These are phyloP conservation scores for Hippoglossus hippoglossus DNA, from an alignment of 2,797 vertebrate species.

Conservation along the genomic window DNA sequence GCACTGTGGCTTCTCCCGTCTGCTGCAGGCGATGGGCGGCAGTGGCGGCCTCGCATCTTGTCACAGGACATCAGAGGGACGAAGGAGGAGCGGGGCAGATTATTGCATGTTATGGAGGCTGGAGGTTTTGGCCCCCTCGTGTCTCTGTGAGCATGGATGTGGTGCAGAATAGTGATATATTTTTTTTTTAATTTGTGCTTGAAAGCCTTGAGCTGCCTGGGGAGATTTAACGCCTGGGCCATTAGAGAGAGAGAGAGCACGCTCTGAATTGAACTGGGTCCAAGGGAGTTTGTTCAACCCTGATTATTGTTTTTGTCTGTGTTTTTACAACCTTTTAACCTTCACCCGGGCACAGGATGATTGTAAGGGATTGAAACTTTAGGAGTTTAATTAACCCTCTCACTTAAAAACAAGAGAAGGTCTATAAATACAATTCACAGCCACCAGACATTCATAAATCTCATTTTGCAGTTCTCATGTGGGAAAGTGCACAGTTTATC, in stretches of 20 bases:
- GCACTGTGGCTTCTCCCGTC: conserved; percentile 23
- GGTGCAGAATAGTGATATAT: conserved; percentile 24
- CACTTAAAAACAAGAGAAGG: conserved; percentile 5
- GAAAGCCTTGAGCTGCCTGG: conserved; percentile 20
- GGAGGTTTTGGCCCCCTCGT: conserved; percentile 35
- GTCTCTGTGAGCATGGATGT: conserved; percentile 23
- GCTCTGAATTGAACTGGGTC: not conserved
- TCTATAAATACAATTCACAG: not conserved
- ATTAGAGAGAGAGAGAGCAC: conserved; percentile 20
- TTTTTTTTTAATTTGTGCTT: conserved; percentile 3
- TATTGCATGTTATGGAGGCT: conserved; percentile 23
- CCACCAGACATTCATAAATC: not conserved
- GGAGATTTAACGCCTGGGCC: conserved; percentile 18
- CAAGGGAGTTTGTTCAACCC: conserved; percentile 16
- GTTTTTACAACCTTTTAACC: conserved; percentile 34
- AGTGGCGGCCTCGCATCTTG: not conserved
- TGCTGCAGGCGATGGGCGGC: conserved; percentile 13
- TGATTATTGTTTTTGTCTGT: conserved; percentile 28
- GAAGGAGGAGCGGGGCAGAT: conserved; percentile 6
- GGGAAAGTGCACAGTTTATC: not conserved
- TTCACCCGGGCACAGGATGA: not conserved
- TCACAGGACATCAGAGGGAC: conserved; percentile 19
- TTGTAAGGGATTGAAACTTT: not conserved
- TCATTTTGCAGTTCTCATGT: too few relatives aligned
- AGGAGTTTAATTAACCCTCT: conserved; percentile 20